Base-by-base conservation (phyloP, 2,888 invertebrate genomes). In the Tridacna gigas region DNA sequence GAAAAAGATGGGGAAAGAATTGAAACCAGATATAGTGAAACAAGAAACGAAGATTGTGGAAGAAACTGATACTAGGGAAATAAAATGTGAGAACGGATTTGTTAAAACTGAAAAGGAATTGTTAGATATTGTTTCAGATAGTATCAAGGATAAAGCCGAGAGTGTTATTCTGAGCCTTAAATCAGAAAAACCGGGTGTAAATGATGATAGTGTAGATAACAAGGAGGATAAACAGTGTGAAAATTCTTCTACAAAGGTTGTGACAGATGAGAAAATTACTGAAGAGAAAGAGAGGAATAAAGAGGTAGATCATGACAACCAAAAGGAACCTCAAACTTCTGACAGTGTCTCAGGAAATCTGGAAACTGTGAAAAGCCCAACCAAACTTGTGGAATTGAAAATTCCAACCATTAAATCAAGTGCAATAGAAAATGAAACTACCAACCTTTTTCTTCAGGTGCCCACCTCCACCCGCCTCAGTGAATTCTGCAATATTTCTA, bases 1-100 rank as follows among this genome's bases (percentile, higher is more conserved):
- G 80, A 82, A 84, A 77, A 86, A 89, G 66, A 77, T 37, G 20
- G n/a, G 20, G 28, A 60, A 79, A 28, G 78, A 66, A 26, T 56
- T n/a, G n/a, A 77, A 74, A 56, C n/a, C 67, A 45, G 73, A 75
- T 26, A 67, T 63, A 26, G 74, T 94, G 0, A 95, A 95, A 74
- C 82, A 80, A 56, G 78, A 80, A 37, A 85, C 84, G n/a, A 82
- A 76, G 75, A 80, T 22, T 77, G 51, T 66, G 15, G 83, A 74
- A 45, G 56, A 75, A 20, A 60, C 75, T 51, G 78, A 81, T 26
- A 80, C 79, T 65, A 77, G 66, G 56, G 66, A 77, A 51, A 77
- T 63, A 45, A 63, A 76, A 69, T 47, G 67, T 61, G 82, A 79
- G 65, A 73, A 79, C 51, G 63, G 67, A 51, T 48, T 22, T 67